These are phyloP conservation scores for Heterotilapia buettikoferi DNA, from an alignment of 2,113 vertebrate genomes.

Conservation along the genomic window DNA sequence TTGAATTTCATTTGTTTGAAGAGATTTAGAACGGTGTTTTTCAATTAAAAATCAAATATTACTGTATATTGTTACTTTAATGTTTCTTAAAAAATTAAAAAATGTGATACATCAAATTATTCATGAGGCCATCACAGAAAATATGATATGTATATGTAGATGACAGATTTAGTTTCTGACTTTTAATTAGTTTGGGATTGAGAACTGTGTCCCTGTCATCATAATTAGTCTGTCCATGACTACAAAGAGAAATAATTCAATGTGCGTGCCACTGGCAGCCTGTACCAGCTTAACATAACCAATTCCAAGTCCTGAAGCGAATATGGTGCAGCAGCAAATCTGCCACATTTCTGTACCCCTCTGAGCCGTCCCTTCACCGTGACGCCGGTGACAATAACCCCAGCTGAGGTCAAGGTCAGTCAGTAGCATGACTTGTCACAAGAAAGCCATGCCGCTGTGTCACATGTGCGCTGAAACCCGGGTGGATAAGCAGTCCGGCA, in stretches of 20 bases:
- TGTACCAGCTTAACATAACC: background rate
- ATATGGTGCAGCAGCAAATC: background rate
- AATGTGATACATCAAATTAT: background rate
- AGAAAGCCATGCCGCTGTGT: slow-evolving; percentile 12
- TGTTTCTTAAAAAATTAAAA: background rate
- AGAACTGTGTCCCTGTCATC: background rate
- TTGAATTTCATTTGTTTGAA: background rate
- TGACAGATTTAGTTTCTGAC: background rate
- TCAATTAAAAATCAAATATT: background rate
- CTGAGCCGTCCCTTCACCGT: background rate
- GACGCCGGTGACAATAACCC: background rate
- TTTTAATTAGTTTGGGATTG: background rate
- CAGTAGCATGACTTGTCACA: slow-evolving; percentile 8
- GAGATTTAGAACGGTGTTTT: background rate
- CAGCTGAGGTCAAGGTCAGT: background rate
- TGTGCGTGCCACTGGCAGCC: background rate
- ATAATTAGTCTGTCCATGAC: background rate
- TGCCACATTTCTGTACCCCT: slow-evolving; percentile 9
- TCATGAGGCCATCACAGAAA: background rate
- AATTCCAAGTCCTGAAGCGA: background rate
- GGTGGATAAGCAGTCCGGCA: background rate
- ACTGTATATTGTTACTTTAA: background rate
- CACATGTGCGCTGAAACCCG: background rate
- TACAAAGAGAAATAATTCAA: background rate
- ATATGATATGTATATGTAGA: background rate